Evolutionary conservation across 2,797 vertebrate genomes (phyloP), one percentile per base, ranked within the genome.

Genomic region (Spinibarbus caldwelli): DNA sequence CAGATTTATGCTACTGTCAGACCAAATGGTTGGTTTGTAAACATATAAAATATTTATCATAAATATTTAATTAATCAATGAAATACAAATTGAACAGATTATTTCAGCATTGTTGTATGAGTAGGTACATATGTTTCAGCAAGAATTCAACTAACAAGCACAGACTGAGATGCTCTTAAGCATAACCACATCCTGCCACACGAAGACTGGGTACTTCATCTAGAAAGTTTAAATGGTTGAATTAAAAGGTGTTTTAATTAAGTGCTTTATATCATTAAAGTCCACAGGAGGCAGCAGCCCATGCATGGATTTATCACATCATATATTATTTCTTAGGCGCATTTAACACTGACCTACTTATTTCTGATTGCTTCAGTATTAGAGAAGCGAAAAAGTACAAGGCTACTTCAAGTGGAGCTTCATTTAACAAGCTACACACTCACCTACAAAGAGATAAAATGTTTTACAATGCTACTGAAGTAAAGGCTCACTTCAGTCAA

Each of bases 271-370:
- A 54, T 78, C 71, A 83, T 87, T 78, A 81, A 87, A 86, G 52
- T 72, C 26, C 75, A 84, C 12, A 10, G 34, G 68, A 70, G 49
- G 80, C 38, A 52, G 79, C 73, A 80, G 59, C 49, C 62, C 83
- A 80, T 77, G 68, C 72, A 73, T 73, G 66, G 82, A 87, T 89
- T 83, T 83, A 84, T 75, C 78, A 82, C 86, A 73, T 87, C 78
- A 87, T 84, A 41, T 84, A 87, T 88, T 87, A 89, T 87, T 87
- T 82, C 66, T 85, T 62, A 68, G 73, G 47, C 64, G 57, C 41
- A 49, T 81, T 88, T 86, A 86, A 88, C 68, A 76, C 78, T 86
- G 89, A 80, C 83, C 86, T 83, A 87, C 81, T 87, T 83, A 86
- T 66, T 80, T 90, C 75, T 84, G 62, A 87, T 79, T 71, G 66